Percentiles rank a stretch among this genome's conserved stretches.
phyloP scores from a whole-genome alignment of 2,888 invertebrate species.

The Oithona nana region DNA sequence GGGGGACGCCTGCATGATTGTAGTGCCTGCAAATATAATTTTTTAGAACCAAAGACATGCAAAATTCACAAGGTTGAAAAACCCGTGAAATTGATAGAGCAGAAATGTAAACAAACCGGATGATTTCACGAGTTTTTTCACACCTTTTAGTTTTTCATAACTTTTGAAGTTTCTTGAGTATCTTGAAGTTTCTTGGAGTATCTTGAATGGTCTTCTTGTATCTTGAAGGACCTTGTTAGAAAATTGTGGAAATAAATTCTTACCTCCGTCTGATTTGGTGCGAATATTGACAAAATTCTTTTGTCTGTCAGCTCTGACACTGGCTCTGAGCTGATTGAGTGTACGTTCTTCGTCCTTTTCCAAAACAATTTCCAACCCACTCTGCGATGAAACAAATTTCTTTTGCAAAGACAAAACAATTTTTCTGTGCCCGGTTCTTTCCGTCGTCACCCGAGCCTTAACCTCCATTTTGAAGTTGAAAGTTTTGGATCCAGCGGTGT shows the following conservation, averaged over 20 bases:
- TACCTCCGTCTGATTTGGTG: neutral
- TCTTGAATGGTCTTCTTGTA: too few relatives aligned
- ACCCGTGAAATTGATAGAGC: too few relatives aligned
- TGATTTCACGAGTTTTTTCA: too few relatives aligned
- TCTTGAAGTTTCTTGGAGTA: too few relatives aligned
- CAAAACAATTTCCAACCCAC: neutral
- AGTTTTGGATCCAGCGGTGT: conserved; percentile 2
- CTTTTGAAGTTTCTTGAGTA: too few relatives aligned
- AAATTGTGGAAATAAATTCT: too few relatives aligned
- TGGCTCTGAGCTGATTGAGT: neutral
- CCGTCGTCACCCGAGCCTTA: neutral
- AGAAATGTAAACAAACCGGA: too few relatives aligned
- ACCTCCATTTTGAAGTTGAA: conserved; percentile 11
- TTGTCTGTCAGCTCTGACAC: neutral
- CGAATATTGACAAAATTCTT: neutral
- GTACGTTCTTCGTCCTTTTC: conserved; percentile 7
- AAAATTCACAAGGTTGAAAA: too few relatives aligned
- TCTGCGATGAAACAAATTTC: neutral
- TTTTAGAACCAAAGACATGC: too few relatives aligned
- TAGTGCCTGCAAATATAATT: too few relatives aligned
- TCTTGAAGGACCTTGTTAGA: too few relatives aligned
- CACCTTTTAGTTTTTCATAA: too few relatives aligned
- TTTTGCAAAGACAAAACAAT: conserved; percentile 5
- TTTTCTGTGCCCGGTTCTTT: neutral
- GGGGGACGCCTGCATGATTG: neutral